Percentiles rank a stretch among this genome's conserved stretches.
Conservation (phyloP, 1,140 invertebrate genomes). For the Venustaconcha ellipsiformis region DNA sequence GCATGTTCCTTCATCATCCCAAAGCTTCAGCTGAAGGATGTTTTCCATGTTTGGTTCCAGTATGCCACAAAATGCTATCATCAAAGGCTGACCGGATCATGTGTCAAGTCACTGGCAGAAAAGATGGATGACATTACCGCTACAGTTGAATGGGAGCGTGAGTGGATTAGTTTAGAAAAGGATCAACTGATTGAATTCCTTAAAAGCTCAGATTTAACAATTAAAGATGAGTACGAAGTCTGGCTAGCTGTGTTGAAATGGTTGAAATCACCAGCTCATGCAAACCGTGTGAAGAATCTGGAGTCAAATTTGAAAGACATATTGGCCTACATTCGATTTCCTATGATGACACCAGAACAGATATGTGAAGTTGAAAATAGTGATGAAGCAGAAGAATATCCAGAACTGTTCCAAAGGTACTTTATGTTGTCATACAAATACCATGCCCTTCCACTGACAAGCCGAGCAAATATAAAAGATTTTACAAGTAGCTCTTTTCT, state of each 20-base stretch:
- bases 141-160: constrained; percentile 68
- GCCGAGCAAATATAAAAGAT: constrained; percentile 62
- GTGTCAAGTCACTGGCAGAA: constrained; percentile 64
- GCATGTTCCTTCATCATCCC: constrained; percentile 68
- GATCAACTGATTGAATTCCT: constrained; percentile 70
- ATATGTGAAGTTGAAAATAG: constrained; percentile 64
- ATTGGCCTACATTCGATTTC: constrained; percentile 63
- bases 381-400: constrained; percentile 55
- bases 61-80: constrained; percentile 70
- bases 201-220: constrained; percentile 65
- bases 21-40: constrained; percentile 67
- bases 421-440: constrained; percentile 70
- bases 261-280: constrained; percentile 56
- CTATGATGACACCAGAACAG: constrained; percentile 70
- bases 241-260: constrained; percentile 61
- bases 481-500: constrained; percentile 64
- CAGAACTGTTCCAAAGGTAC: constrained; percentile 62
- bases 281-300: constrained; percentile 53
- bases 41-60: constrained; percentile 71
- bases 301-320: constrained; percentile 56
- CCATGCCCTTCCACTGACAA: constrained; percentile 66
- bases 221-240: constrained; percentile 64
- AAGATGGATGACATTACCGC: constrained; percentile 65
- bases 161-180: constrained; percentile 68
- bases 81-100: constrained; percentile 58